Percentiles rank a stretch among this genome's conserved stretches.
Conservation (phyloP, 2,888 invertebrate genomes). For the Pherbina coryleti region DNA sequence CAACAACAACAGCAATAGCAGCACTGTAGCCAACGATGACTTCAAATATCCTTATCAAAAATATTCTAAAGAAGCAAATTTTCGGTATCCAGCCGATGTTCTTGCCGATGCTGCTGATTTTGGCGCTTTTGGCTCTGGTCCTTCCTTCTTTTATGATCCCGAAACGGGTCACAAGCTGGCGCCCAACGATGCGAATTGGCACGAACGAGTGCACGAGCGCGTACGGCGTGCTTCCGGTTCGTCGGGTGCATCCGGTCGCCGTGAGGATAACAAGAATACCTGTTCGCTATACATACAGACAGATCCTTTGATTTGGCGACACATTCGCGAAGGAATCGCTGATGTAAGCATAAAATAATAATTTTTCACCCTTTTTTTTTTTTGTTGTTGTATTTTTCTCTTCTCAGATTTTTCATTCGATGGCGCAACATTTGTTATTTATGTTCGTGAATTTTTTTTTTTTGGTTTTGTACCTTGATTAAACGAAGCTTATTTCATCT, state of each 20-base stretch:
- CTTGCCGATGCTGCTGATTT: constrained; percentile 34
- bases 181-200: constrained; percentile 70
- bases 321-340: constrained; percentile 85
- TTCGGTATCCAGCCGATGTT: constrained; percentile 51
- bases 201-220: constrained; percentile 70
- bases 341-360: constrained; percentile 74
- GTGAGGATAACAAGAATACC: constrained; percentile 85
- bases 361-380: background rate
- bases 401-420: background rate
- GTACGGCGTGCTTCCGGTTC: constrained; percentile 70
- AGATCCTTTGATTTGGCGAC: constrained; percentile 97
- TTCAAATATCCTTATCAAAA: constrained; percentile 76
- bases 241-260: constrained; percentile 67
- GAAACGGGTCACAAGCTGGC: constrained; percentile 60
- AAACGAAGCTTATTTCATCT: no score
- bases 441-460: constrained; percentile 8
- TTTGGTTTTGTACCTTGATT: background rate
- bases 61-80: constrained; percentile 83
- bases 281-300: constrained; percentile 98
- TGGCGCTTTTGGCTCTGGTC: constrained; percentile 29
- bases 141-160: constrained; percentile 60
- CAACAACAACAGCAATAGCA: constrained; percentile 49
- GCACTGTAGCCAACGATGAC: constrained; percentile 58
- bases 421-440: background rate
- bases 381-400: background rate